These are phyloP conservation scores for Trichacis sp. DNA, from an alignment of 2,888 invertebrate genomes.

Conservation along the genomic window DNA sequence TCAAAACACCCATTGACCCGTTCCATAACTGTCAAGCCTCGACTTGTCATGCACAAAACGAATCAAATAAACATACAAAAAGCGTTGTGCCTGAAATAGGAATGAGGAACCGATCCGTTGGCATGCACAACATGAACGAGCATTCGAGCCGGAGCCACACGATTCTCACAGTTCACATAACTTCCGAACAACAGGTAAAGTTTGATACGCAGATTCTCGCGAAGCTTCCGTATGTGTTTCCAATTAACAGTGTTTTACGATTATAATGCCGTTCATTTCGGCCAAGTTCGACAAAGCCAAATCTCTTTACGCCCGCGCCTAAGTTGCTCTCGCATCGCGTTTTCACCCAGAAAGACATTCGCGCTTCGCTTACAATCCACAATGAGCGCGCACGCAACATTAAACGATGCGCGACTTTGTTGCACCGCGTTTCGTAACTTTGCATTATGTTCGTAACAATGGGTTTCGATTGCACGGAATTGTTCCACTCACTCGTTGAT, in stretches of 20 bases:
- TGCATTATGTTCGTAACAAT: not conserved
- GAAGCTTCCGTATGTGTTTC: too few relatives aligned
- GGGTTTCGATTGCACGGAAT: too few relatives aligned
- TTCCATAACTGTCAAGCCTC: too few relatives aligned
- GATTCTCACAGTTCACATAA: constrained; percentile 89
- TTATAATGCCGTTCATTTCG: not conserved
- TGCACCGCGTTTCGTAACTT: not conserved
- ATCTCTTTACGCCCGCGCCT: not conserved
- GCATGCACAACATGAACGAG: constrained; percentile 93
- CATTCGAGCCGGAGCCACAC: constrained; percentile 94
- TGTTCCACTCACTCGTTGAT: too few relatives aligned
- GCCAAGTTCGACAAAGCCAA: not conserved
- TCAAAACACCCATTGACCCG: too few relatives aligned
- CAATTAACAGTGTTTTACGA: too few relatives aligned
- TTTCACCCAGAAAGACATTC: not conserved
- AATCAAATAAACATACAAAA: too few relatives aligned
- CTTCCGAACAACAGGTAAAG: constrained; percentile 82
- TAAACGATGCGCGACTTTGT: not conserved
- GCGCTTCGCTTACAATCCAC: not conserved
- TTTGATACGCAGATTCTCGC: too few relatives aligned
- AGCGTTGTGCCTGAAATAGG: too few relatives aligned
- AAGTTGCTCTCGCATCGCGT: not conserved
- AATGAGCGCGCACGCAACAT: not conserved
- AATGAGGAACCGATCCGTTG: constrained; percentile 89
- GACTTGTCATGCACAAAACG: too few relatives aligned